Evolutionary conservation across 2,113 vertebrate genomes (phyloP), one percentile per base, ranked within the genome.

Genomic region (Gymnarchus niloticus): DNA sequence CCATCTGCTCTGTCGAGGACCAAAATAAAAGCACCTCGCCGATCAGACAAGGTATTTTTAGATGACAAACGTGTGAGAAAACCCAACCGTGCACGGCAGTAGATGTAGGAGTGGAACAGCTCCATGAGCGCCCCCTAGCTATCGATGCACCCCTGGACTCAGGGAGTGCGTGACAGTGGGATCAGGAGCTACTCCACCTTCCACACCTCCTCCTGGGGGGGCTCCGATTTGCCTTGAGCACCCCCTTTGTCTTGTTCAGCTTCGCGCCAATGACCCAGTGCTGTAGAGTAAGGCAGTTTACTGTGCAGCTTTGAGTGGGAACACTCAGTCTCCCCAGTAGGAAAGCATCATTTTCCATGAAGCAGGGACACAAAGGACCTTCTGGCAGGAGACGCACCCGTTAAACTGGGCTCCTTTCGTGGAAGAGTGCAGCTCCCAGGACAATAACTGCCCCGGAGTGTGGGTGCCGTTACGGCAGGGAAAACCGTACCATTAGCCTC

Each of bases 401-500:
- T 78, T n/a, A 78, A 25, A n/a, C 76, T n/a, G 0, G 21, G 1
- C 41, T 48, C 44, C 25, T 56, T 54, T 33, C 51, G 28, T 54
- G 49, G 25, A n/a, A 82, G 12, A 52, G 23, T n/a, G 25, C 80
- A 28, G 7, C 80, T 12, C 19, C 80, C 6, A 46, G n/a, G 37
- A 33, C 51, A 52, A 49, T 81, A 54, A 52, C 49, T 14, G 0
- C 14, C 12, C 12, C 25, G 1, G 23, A 17, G 46, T 81, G n/a
- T 25, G 23, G 51, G 6, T 6, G 49, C 10, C 7, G 51, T 48
- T 37, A 54, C 52, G 52, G 52, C 6, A 14, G 52, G 52, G 52
- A 14, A 14, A 14, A 14, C 52, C 52, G n/a, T 57, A 14, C 91
- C 89, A 90, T 92, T 92, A 89, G 41, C 86, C 83, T 1, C 86